Base-by-base conservation (phyloP, 2,113 vertebrate species). In the Malurus alboscapulatus region DNA sequence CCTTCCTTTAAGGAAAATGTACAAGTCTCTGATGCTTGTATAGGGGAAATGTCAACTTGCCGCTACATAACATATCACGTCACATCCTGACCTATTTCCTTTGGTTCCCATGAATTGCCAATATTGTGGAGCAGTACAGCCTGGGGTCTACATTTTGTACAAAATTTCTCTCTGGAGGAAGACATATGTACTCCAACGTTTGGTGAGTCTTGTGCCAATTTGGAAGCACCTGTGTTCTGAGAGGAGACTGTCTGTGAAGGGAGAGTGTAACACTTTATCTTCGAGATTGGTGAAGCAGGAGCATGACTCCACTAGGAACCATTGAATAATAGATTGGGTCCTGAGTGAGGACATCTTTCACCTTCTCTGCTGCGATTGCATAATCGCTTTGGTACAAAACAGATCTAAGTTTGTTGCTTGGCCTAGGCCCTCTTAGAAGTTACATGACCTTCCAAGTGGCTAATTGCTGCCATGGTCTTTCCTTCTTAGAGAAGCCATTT, bases 181-280 rank as follows among this genome's bases (percentile, higher is more conserved):
- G 13, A 34, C 0, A 1, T 22, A 58, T 1, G 0, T 30, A 17
- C 3, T 25, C 5, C 6, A 29, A 25, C 17, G 55, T 69, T 61
- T 65, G 40, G 18, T 54, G 32, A 82, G 25, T 15, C 17, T 82
- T 73, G 58, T 75, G 13, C 5, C 34, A 66, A 1, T 32, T 62
- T 90, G 57, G 12, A 25, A 57, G 38, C 18, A 69, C n/a, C 30
- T 40, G 13, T 55, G 16, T 45, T 78, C 22, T 93, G 26, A 44
- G 18, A 53, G 27, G 25, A 78, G 6, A 19, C 4, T 22, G 8
- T 14, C 36, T 75, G 38, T 66, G 57, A 50, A 50, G 12, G 26
- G 30, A 17, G 22, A 44, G 3, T 26, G 17, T 32, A 78, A 42
- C 3, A 18, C 3, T n/a, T 42, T 22, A 19, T 45, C 13, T 25